These are phyloP conservation scores for Heteromormyrus szaboi DNA, from an alignment of 2,797 vertebrate species.

Conservation along the genomic window DNA sequence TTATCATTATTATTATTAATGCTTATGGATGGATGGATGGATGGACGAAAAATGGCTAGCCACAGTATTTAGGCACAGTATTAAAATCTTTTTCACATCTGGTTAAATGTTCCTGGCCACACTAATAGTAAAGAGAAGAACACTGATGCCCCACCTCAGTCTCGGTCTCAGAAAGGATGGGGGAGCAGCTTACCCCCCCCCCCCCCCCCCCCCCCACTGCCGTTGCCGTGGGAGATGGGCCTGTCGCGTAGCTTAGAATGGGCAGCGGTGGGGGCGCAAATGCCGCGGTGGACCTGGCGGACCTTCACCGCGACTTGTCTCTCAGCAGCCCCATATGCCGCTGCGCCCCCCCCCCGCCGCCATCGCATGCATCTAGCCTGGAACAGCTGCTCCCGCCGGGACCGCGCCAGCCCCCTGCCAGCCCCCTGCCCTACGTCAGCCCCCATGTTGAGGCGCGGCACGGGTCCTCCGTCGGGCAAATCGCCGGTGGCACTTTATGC, in stretches of 20 bases:
- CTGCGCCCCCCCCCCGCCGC: neutral
- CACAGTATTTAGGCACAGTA: neutral
- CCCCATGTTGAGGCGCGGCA: neutral
- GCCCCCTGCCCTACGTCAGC: neutral
- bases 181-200: neutral
- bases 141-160: neutral
- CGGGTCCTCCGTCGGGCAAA: neutral
- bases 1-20: too few relatives aligned
- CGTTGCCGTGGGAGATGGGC: neutral
- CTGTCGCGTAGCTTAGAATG: neutral
- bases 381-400: conserved; percentile 7
- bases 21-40: neutral
- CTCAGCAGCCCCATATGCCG: conserved; percentile 5
- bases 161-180: neutral
- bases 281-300: neutral
- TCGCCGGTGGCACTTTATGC: neutral
- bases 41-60: neutral
- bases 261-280: neutral
- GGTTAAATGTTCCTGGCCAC: neutral
- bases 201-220: neutral
- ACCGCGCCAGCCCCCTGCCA: neutral
- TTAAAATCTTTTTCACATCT: neutral
- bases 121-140: neutral
- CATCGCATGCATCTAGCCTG: neutral
- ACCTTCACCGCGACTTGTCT: neutral